Conservation (phyloP, 2,888 invertebrate genomes). For the Biston stratarius region DNA sequence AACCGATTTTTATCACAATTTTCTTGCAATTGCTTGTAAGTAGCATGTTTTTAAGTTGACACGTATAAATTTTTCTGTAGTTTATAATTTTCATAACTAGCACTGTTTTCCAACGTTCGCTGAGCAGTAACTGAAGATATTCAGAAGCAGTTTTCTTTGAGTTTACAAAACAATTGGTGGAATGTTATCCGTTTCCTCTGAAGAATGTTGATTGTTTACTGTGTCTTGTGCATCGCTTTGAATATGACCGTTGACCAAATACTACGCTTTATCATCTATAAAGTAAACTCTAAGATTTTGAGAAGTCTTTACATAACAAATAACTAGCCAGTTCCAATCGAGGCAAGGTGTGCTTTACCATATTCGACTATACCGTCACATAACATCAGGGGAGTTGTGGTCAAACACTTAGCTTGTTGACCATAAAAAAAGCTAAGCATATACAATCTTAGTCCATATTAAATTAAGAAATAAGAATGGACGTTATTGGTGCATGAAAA, state of each 20-base stretch:
- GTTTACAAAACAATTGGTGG: conserved; percentile 19
- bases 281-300: not conserved
- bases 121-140: conserved; percentile 9
- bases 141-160: not conserved
- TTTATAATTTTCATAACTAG: conserved; percentile 41
- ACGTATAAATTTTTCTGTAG: conserved; percentile 45
- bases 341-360: too few species aligned
- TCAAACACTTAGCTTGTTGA: too few species aligned
- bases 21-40: conserved; percentile 56
- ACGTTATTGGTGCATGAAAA: too few species aligned
- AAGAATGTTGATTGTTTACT: conserved; percentile 34
- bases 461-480: too few species aligned
- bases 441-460: too few species aligned
- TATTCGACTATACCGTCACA: too few species aligned
- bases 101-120: not conserved
- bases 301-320: too few species aligned
- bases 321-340: too few species aligned
- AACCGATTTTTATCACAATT: conserved; percentile 48
- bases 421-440: too few species aligned
- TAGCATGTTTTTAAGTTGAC: conserved; percentile 65
- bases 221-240: conserved; percentile 10
- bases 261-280: conserved; percentile 4
- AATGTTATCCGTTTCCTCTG: conserved; percentile 9
- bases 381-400: too few species aligned
- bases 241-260: conserved; percentile 16